These are phyloP conservation scores for Belgica antarctica DNA, from an alignment of 2,888 invertebrate species.

Conservation along the genomic window DNA sequence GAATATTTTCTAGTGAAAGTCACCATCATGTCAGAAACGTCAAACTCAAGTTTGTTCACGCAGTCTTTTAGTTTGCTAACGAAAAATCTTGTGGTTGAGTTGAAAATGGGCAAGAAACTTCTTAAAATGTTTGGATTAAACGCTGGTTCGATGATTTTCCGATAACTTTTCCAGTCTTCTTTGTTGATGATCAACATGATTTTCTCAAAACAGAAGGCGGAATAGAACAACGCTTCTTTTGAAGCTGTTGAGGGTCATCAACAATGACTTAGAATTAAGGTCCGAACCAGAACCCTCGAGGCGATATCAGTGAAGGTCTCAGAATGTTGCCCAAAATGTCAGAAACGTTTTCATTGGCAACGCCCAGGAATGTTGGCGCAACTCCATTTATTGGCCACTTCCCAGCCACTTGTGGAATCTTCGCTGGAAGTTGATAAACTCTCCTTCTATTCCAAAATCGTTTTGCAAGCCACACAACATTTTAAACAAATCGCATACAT, in stretches of 20 bases:
- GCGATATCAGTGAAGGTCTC: not conserved
- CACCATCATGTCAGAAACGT: not conserved
- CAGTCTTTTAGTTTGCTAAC: not conserved
- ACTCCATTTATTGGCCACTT: not conserved
- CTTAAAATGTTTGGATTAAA: not conserved
- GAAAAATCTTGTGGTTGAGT: not conserved
- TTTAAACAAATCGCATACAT: too few species aligned
- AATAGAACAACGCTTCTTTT: too few species aligned
- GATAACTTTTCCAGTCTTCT: not conserved
- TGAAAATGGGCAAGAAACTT: constrained; percentile 16
- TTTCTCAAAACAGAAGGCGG: too few species aligned
- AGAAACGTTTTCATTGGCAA: too few species aligned
- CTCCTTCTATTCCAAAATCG: not conserved
- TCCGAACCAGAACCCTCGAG: not conserved
- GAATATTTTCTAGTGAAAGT: not conserved
- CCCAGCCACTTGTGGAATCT: not conserved
- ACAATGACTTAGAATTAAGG: not conserved
- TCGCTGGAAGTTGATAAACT: not conserved
- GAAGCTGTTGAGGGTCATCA: not conserved
- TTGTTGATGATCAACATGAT: not conserved
- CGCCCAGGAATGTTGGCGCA: too few species aligned
- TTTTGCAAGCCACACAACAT: not conserved
- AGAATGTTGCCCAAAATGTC: not conserved
- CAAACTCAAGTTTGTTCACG: not conserved
- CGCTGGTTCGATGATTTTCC: not conserved